Base-by-base conservation (phyloP, 2,797 vertebrate genomes). In the Scolopax rusticola region DNA sequence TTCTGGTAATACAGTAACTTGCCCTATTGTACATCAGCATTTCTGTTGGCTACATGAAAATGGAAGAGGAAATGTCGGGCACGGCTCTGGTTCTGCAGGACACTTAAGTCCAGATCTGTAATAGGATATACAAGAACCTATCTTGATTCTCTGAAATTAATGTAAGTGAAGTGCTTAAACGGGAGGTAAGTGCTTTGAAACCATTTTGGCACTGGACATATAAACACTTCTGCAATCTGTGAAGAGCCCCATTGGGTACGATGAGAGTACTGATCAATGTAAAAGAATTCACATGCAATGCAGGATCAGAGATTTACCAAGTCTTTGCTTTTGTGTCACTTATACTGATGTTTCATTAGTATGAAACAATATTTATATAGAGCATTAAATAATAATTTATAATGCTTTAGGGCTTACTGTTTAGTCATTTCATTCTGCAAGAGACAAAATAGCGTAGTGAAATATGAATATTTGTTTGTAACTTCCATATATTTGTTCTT, bases 341-440 rank as follows among this genome's bases (percentile, higher is more conserved):
- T 82, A 76, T 43, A 56, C 40, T 84, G 48, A 32, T 87, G 36
- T 76, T 95, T 91, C 20, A n/a, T 84, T 92, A 87, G n/a, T 45
- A 68, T 47, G 73, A 81, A 86, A 61, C 33, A 83, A 30, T 90
- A 90, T 87, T 90, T 94, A 69, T 64, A 40, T 17, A 87, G 80
- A 82, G 17, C 38, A 70, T 94, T 80, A 96, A 82, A 86, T 56
- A 90, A 94, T 90, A 64, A 95, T 87, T 94, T 61, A 74, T 64
- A 70, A 68, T 82, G 75, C 28, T 90, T 92, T 91, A 94, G 41
- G 82, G 41, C 17, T 89, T 79, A 41, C 33, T 84, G 48, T 93
- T 80, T 91, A 51, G 12, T 67, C 50, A 50, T 60, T 77, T 89
- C 17, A 41, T 77, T 90, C 21, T 77, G 28, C 20, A 80, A 70